Conservation (phyloP, 2,888 invertebrate genomes). For the Harpalus rufipes region DNA sequence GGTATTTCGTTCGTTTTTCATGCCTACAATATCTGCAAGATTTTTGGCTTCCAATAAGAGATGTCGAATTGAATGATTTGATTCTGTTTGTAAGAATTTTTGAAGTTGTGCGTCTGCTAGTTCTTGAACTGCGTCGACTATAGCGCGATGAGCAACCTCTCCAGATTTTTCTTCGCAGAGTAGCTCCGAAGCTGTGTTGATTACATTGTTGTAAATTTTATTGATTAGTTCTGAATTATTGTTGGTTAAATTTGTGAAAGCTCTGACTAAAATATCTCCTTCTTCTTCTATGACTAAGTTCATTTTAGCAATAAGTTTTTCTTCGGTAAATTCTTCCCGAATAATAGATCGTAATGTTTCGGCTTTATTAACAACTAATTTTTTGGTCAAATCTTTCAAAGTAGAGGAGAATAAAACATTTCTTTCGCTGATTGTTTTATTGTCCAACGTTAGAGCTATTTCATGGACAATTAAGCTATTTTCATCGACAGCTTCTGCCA, state of each 20-base stretch:
- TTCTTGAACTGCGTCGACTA: conserved; percentile 83
- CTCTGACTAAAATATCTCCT: conserved; percentile 81
- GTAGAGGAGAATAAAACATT: conserved; percentile 74
- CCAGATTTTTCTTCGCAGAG: conserved; percentile 83
- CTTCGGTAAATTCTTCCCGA: conserved; percentile 78
- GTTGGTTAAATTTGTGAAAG: conserved; percentile 83
- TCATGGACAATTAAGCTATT: conserved; percentile 73
- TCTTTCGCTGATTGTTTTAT: conserved; percentile 74
- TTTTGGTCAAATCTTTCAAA: conserved; percentile 77
- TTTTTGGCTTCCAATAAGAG: conserved; percentile 83
- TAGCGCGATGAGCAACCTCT: conserved; percentile 83
- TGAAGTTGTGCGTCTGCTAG: conserved; percentile 81
- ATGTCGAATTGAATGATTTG: conserved; percentile 73
- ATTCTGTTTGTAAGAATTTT: conserved; percentile 78
- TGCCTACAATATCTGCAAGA: conserved; percentile 84
- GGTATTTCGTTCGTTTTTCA: conserved; percentile 81
- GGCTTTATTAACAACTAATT: conserved; percentile 81
- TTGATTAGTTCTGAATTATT: conserved; percentile 81
- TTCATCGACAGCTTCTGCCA: conserved; percentile 73
- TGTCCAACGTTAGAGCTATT: conserved; percentile 70
- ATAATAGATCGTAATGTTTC: conserved; percentile 82
- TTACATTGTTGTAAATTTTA: conserved; percentile 81
- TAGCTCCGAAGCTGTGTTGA: conserved; percentile 81
- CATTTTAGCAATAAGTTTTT: conserved; percentile 82
- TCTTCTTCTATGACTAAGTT: conserved; percentile 83